Evolutionary conservation across 2,113 vertebrate species (phyloP).

Genomic region (Cacatua alba): DNA sequence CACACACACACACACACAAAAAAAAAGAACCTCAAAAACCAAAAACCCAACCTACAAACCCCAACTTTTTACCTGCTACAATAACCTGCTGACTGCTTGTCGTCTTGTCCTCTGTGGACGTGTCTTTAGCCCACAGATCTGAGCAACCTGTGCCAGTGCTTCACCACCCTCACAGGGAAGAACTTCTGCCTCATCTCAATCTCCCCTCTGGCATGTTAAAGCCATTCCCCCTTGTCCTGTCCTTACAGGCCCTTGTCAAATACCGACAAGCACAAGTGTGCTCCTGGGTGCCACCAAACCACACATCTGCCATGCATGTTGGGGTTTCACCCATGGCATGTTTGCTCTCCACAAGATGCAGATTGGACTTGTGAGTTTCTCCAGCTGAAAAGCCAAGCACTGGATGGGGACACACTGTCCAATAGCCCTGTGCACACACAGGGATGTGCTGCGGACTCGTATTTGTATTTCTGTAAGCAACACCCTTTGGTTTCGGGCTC

Average conservation of each 20-base stretch:
- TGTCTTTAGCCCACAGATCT: neutral
- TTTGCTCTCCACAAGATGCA: neutral
- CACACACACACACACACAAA: neutral
- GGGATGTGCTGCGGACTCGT: fast-evolving
- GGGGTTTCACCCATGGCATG: neutral
- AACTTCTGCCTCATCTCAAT: neutral
- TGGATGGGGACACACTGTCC: neutral
- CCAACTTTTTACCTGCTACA: neutral
- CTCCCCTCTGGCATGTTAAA: neutral
- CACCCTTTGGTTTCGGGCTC: neutral
- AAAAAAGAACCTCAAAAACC: neutral
- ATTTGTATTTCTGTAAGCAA: neutral
- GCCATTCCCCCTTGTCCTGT: neutral
- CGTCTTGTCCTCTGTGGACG: fast-evolving
- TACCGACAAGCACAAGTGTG: fast-evolving
- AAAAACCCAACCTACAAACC: fast-evolving
- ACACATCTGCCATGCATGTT: fast-evolving
- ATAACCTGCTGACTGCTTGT: neutral
- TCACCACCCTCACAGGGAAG: neutral
- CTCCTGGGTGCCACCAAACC: neutral
- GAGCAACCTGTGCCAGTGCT: neutral
- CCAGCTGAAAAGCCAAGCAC: neutral
- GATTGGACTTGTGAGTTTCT: neutral
- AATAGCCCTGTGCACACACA: fast-evolving
- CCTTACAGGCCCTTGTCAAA: neutral